phyloP scores from a whole-genome alignment of 1,140 invertebrate genomes.

The Ephestia elutella region DNA sequence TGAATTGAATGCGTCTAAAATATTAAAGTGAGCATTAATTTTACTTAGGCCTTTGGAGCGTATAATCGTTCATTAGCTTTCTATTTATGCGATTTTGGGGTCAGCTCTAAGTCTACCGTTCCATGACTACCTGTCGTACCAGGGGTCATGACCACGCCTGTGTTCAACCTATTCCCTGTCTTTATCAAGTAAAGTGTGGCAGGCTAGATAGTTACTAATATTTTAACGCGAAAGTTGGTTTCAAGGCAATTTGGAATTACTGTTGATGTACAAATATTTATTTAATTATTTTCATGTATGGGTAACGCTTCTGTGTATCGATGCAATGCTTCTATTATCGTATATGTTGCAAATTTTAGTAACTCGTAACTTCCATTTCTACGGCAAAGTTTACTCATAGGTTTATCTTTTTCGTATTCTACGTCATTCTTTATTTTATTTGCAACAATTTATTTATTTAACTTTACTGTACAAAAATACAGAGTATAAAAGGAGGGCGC shows the following conservation, averaged over 20 bases:
- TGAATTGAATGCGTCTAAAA: background rate
- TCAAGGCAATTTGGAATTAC: background rate
- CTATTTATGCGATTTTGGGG: conserved; percentile 14
- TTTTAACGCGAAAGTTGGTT: background rate
- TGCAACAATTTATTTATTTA: too few species aligned
- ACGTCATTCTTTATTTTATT: too few species aligned
- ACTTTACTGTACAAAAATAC: too few species aligned
- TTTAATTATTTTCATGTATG: too few species aligned
- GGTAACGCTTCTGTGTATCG: too few species aligned
- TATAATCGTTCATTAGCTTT: conserved; percentile 17
- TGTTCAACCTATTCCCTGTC: conserved; percentile 14
- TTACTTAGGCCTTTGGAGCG: conserved; percentile 6
- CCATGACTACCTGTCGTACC: conserved; percentile 13
- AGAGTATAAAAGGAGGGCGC: too few species aligned
- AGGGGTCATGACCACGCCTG: conserved; percentile 5
- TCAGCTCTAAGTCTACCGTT: conserved; percentile 10
- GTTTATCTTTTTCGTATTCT: too few species aligned
- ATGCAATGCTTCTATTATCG: too few species aligned
- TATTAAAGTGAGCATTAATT: conserved; percentile 7
- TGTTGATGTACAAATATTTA: background rate
- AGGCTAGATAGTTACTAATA: background rate
- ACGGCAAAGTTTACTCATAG: too few species aligned
- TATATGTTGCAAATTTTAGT: too few species aligned
- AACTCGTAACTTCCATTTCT: too few species aligned
- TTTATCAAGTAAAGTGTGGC: conserved; percentile 7